Evolutionary conservation across 64 coral and sea anemone species (phyloP).

Genomic region (Dendronephthya gigantea): DNA sequence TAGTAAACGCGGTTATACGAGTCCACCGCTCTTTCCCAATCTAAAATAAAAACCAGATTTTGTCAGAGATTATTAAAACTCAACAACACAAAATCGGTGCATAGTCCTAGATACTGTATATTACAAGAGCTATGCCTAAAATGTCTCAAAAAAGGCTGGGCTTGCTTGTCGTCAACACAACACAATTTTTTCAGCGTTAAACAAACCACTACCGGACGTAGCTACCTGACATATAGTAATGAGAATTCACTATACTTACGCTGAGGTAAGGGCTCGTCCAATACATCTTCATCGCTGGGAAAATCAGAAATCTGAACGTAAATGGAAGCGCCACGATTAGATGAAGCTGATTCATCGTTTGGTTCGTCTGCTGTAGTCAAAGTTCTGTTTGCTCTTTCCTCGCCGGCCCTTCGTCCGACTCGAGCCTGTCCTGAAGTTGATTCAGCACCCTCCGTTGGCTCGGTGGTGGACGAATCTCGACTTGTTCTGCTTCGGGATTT

Average conservation of each 20-base stretch:
- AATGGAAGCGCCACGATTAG: not conserved
- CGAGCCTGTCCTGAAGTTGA: not conserved
- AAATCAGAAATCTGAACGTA: constrained; percentile 11
- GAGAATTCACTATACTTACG: constrained; percentile 39
- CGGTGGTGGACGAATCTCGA: not conserved
- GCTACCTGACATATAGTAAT: too few species aligned
- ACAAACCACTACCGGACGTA: too few species aligned
- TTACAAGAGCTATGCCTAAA: too few species aligned
- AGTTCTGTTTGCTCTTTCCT: not conserved
- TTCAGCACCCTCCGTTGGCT: not conserved
- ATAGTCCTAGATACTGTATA: too few species aligned
- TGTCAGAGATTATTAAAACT: too few species aligned
- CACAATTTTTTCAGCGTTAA: too few species aligned
- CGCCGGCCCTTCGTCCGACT: not conserved
- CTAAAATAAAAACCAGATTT: too few species aligned
- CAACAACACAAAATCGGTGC: too few species aligned
- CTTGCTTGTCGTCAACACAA: too few species aligned
- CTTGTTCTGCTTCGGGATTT: not conserved
- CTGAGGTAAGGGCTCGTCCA: constrained; percentile 51
- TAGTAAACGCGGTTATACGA: constrained; percentile 89
- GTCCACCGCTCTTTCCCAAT: constrained; percentile 88
- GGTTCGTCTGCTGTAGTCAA: not conserved
- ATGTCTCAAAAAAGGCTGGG: too few species aligned
- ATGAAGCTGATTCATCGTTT: not conserved
- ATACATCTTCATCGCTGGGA: not conserved